Base-by-base conservation (phyloP, 2,113 vertebrate species). In the Ceyx melanurus region DNA sequence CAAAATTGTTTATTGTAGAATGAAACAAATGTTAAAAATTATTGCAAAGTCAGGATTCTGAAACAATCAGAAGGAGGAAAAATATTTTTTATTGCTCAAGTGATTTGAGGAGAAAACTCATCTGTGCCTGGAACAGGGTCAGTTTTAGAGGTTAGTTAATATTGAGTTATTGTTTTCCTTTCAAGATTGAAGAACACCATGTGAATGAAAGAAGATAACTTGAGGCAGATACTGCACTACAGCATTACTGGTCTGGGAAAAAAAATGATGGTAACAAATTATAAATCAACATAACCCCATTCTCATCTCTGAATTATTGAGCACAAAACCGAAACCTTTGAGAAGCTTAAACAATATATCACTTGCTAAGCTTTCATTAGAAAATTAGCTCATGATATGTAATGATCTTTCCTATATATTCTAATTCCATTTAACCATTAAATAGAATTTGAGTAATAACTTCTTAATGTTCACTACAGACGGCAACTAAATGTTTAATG, bases 401-500 rank as follows among this genome's bases (percentile, higher is more conserved):
- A 97, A 97, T 97, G 87, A 94, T 75, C 67, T 95, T 94, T 79
- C 84, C 79, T 94, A 92, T 79, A 95, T 60, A 94, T 96, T 97
- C 96, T 96, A 95, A 96, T 97, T 97, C 51, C 82, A 96, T 95
- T 95, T 94, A 96, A 95, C 50, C 95, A 82, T 96, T 94, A 95
- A 97, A 96, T 93, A 97, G 91, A 95, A 91, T 96, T 94, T 97
- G 95, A 97, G 77, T 95, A 97, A 97, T 94, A 95, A 92, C 64
- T 97, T 96, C 87, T 96, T 97, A 96, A 97, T 94, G 82, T 92
- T 97, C 88, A 85, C 70, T 58, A 89, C 93, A 96, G 91, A 97
- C 95, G 86, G 88, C 94, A 97, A 74, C 82, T 96, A 96, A 97
- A 97, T 97, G 96, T 97, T 97, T 97, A 97, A 97, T 94, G 75